Conservation (phyloP, 2,888 invertebrate genomes). For the Mesorhabditis belari region DNA sequence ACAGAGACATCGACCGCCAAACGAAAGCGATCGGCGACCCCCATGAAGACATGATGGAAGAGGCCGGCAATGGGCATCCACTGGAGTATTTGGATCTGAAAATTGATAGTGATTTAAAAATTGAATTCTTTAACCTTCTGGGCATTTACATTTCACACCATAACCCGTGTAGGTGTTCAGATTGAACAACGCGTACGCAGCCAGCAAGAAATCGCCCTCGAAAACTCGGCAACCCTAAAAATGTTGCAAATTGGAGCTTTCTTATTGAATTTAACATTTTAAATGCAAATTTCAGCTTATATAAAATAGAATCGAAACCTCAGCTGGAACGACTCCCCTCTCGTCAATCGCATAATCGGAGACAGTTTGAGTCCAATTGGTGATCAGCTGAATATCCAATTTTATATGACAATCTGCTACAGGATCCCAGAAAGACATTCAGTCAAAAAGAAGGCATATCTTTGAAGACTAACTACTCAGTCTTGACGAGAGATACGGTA, state of each 20-base stretch:
- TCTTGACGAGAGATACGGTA: too few relatives aligned
- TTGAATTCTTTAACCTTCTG: too few relatives aligned
- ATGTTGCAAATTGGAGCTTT: too few relatives aligned
- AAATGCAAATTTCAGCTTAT: too few relatives aligned
- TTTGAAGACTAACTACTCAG: too few relatives aligned
- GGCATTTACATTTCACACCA: conserved; percentile 43
- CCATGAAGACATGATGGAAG: conserved; percentile 45
- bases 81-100: conserved; percentile 2
- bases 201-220: conserved; percentile 34
- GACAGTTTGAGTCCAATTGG: conserved; percentile 38
- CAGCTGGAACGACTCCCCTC: conserved; percentile 10
- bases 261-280: too few relatives aligned
- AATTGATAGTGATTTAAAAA: too few relatives aligned
- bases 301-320: neutral
- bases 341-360: conserved; percentile 43
- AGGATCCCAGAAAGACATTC: neutral
- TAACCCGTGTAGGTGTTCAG: conserved; percentile 21
- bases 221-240: conserved; percentile 5
- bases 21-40: conserved; percentile 33
- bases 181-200: conserved; percentile 35
- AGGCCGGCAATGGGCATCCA: conserved; percentile 42
- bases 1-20: conserved; percentile 34
- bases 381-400: conserved; percentile 19
- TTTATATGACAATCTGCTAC: too few relatives aligned
- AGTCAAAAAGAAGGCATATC: neutral